Percentiles rank a stretch among this genome's conserved stretches.
These are phyloP conservation scores for Furcula furcula DNA, from an alignment of 2,888 invertebrate genomes.

Conservation along the genomic window DNA sequence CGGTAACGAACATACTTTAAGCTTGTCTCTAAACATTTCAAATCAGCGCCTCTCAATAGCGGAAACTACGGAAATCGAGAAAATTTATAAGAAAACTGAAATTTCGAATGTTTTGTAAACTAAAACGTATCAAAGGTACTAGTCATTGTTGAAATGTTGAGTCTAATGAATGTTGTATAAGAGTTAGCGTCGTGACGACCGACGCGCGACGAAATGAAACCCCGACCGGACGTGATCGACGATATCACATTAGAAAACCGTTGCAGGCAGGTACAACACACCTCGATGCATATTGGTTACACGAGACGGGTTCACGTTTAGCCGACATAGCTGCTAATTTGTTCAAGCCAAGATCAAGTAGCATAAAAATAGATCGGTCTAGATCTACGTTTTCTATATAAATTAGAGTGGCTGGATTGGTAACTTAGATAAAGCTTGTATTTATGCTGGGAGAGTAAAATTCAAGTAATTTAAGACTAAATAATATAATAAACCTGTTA, in stretches of 20 bases:
- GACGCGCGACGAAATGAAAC: constrained; percentile 49
- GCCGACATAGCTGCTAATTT: constrained; percentile 27
- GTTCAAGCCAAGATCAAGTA: constrained; percentile 42
- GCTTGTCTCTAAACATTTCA: no score
- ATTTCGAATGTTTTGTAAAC: no score
- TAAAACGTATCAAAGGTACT: no score
- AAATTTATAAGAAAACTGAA: no score
- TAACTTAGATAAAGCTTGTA: constrained; percentile 11
- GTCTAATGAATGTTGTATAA: no score
- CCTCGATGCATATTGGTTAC: constrained; percentile 55
- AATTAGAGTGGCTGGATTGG: constrained; percentile 13
- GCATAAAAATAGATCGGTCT: constrained; percentile 48
- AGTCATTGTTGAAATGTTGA: no score
- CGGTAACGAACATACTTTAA: no score
- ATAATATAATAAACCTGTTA: no score
- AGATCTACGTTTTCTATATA: constrained; percentile 35
- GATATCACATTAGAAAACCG: constrained; percentile 66
- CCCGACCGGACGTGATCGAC: constrained; percentile 47
- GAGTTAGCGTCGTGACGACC: no score
- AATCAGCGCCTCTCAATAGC: no score
- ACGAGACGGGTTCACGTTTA: constrained; percentile 37
- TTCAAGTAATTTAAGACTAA: neutral
- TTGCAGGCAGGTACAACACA: constrained; percentile 40
- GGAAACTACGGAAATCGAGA: no score
- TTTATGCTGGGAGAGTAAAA: neutral